Evolutionary conservation across 2,888 invertebrate species (phyloP).

Genomic region (Corythucha ciliata): DNA sequence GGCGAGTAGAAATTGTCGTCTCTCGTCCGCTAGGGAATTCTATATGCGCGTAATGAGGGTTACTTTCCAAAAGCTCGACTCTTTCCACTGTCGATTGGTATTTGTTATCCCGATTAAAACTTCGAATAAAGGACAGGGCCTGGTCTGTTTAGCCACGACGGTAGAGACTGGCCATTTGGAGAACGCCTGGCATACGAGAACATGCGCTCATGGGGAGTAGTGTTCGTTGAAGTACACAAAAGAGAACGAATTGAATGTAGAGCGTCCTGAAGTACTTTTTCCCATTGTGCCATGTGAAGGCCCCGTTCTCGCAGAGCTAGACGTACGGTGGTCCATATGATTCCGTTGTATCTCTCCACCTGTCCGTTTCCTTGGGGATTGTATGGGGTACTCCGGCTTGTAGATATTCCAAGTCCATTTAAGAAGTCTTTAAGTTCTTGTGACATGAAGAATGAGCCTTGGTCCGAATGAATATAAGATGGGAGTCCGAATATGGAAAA

Average conservation of each 20-base stretch:
- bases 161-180: background rate
- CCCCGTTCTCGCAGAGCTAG: slow-evolving; percentile 22
- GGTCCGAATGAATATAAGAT: slow-evolving; percentile 14
- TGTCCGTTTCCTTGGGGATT: slow-evolving; percentile 17
- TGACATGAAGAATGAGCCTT: slow-evolving; percentile 9
- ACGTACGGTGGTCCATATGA: slow-evolving; percentile 11
- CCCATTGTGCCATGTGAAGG: slow-evolving; percentile 21
- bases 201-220: slow-evolving; percentile 28
- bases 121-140: slow-evolving; percentile 9
- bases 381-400: slow-evolving; percentile 17
- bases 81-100: slow-evolving; percentile 30
- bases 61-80: slow-evolving; percentile 29
- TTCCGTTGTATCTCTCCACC: background rate
- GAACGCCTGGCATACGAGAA: slow-evolving; percentile 14
- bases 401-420: background rate
- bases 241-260: slow-evolving; percentile 30
- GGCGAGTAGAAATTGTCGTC: slow-evolving; percentile 27
- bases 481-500: slow-evolving; percentile 12
- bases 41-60: slow-evolving; percentile 10
- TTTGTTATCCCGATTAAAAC: slow-evolving; percentile 14
- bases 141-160: slow-evolving; percentile 5
- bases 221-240: slow-evolving; percentile 29
- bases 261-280: slow-evolving; percentile 26
- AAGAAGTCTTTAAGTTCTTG: slow-evolving; percentile 5
- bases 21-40: slow-evolving; percentile 22